phyloP scores from a whole-genome alignment of 2,113 vertebrate species.

The Menura novaehollandiae region DNA sequence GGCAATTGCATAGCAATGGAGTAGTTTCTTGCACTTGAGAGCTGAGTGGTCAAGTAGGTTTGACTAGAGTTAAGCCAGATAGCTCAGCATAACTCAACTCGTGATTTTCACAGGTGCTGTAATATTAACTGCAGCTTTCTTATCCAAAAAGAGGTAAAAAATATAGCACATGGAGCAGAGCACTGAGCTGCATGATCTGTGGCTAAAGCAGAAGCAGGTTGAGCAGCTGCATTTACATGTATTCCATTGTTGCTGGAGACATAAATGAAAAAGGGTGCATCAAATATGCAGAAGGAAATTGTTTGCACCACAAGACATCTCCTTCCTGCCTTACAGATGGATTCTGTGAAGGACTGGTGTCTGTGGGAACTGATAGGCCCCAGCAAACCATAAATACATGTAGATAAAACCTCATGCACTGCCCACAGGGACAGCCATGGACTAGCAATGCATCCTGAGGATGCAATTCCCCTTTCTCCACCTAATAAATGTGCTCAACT shows the following conservation, averaged over 20 bases:
- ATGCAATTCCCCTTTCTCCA: not conserved
- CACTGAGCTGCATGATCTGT: not conserved
- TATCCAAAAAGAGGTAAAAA: not conserved
- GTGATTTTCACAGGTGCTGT: not conserved
- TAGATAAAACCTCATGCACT: not conserved
- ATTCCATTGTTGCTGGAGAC: not conserved
- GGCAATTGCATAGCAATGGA: not conserved
- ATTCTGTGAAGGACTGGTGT: not conserved
- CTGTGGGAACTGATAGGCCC: not conserved
- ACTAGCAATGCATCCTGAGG: not conserved
- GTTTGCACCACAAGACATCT: not conserved
- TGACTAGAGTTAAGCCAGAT: not conserved
- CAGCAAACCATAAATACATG: rapidly evolving
- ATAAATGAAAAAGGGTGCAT: not conserved
- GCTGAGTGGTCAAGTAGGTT: not conserved
- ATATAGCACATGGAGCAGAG: not conserved
- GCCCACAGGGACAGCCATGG: not conserved
- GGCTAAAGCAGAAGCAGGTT: not conserved
- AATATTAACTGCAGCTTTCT: not conserved
- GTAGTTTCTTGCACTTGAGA: not conserved
- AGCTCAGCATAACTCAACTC: not conserved
- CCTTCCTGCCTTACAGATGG: not conserved
- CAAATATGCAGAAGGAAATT: not conserved
- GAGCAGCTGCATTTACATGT: not conserved
- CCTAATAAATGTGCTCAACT: not conserved